A percentile compares a stretch with the other conserved stretches of the same genome.
Evolutionary conservation across 2,888 invertebrate species (phyloP).

Genomic region (Drosophila mulleri): DNA sequence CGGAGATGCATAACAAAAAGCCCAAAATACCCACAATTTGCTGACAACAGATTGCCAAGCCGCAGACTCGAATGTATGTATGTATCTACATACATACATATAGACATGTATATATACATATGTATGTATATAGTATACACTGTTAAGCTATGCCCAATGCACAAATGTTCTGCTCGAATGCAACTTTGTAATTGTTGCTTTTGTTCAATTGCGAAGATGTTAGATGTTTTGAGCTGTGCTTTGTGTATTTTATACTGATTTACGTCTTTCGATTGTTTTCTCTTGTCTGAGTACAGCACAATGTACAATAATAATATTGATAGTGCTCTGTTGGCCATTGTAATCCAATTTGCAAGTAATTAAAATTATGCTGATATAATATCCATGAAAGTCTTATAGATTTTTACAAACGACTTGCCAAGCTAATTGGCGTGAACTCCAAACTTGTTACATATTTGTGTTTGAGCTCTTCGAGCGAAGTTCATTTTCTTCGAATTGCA

Average conservation of each 20-base stretch:
- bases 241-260: conserved; percentile 55
- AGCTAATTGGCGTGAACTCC: background rate
- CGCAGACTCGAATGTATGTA: conserved; percentile 1
- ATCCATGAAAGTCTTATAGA: background rate
- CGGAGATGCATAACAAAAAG: conserved; percentile 54
- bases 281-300: background rate
- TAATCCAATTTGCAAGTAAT: conserved; percentile 3
- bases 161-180: conserved; percentile 31
- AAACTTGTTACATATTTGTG: background rate
- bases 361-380: background rate
- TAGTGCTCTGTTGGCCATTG: conserved; percentile 3
- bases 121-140: background rate
- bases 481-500: background rate
- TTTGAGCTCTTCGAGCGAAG: background rate
- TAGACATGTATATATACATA: background rate
- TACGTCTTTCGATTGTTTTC: conserved; percentile 38
- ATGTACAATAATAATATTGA: conserved; percentile 45
- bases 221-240: conserved; percentile 24
- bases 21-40: conserved; percentile 69
- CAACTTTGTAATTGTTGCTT: conserved; percentile 60
- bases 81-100: conserved; percentile 13
- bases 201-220: conserved; percentile 24
- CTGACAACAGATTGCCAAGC: conserved; percentile 47
- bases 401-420: background rate
- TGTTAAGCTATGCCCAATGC: background rate